phyloP scores from a whole-genome alignment of 1,140 invertebrate genomes.

The Eupristina koningsbergeri region DNA sequence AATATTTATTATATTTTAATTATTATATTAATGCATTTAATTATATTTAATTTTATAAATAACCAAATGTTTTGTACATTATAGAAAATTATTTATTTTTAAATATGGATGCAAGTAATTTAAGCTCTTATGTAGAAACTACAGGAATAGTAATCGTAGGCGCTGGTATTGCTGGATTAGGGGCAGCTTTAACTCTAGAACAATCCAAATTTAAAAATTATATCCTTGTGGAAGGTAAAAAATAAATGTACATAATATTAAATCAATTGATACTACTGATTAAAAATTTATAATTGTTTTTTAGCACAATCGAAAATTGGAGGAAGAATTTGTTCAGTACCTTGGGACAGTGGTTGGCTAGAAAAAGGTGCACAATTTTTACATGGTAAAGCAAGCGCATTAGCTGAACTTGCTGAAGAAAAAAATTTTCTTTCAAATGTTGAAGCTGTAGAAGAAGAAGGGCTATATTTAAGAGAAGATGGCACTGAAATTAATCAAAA shows the following conservation, averaged over 20 bases:
- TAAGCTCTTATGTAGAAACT: conserved; percentile 39
- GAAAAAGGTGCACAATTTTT: conserved; percentile 86
- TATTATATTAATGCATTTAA: no score
- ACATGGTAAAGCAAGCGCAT: conserved; percentile 78
- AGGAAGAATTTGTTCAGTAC: conserved; percentile 76
- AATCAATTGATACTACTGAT: no score
- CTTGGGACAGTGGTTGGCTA: conserved; percentile 67
- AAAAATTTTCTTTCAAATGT: conserved; percentile 72
- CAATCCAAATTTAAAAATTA: conserved; percentile 73
- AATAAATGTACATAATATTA: no score
- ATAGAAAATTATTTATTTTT: background rate
- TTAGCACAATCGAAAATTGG: conserved; percentile 76
- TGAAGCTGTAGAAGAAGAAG: conserved; percentile 73
- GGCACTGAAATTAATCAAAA: conserved; percentile 68
- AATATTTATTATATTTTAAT: no score
- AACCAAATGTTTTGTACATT: background rate
- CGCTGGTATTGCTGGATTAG: conserved; percentile 78
- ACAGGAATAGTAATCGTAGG: conserved; percentile 73
- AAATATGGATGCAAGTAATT: conserved; percentile 15
- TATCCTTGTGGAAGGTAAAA: conserved; percentile 76
- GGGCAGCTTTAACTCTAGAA: conserved; percentile 73
- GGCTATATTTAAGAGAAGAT: conserved; percentile 74
- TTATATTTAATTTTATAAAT: no score
- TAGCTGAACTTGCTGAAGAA: conserved; percentile 64
- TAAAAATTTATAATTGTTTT: conserved; percentile 15